A percentile compares a stretch with the other conserved stretches of the same genome.
Evolutionary conservation across 2,113 vertebrate genomes (phyloP).

Genomic region (Semnornis frantzii): DNA sequence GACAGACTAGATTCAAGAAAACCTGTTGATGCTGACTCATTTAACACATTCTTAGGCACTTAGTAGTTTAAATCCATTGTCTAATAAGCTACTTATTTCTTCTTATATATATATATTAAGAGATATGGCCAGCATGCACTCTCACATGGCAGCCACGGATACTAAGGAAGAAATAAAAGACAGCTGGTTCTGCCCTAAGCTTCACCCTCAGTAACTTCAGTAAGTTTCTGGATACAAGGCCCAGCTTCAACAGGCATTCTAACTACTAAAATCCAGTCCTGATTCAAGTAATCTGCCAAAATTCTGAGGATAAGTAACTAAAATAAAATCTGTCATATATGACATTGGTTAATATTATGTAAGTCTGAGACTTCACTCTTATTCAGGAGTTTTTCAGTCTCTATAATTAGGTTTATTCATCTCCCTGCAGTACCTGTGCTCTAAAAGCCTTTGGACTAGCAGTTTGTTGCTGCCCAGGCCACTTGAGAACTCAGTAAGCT

Average conservation of each 20-base stretch:
- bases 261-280: background rate
- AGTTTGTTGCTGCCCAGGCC: background rate
- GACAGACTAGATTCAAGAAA: background rate
- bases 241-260: background rate
- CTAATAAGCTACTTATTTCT: background rate
- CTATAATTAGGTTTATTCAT: background rate
- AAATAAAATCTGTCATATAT: background rate
- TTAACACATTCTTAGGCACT: constrained; percentile 15
- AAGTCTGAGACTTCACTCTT: background rate
- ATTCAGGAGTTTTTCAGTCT: background rate
- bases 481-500: background rate
- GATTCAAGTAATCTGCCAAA: background rate
- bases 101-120: background rate
- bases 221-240: background rate
- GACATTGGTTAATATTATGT: background rate
- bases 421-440: background rate
- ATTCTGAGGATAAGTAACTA: background rate
- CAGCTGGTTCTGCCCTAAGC: background rate
- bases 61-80: constrained; percentile 6
- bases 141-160: background rate
- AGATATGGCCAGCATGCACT: background rate
- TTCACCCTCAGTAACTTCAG: background rate
- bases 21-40: background rate
- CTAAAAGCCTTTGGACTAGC: background rate
- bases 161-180: background rate